phyloP scores from a whole-genome alignment of 2,797 vertebrate species.

The Pempheris klunzingeri region DNA sequence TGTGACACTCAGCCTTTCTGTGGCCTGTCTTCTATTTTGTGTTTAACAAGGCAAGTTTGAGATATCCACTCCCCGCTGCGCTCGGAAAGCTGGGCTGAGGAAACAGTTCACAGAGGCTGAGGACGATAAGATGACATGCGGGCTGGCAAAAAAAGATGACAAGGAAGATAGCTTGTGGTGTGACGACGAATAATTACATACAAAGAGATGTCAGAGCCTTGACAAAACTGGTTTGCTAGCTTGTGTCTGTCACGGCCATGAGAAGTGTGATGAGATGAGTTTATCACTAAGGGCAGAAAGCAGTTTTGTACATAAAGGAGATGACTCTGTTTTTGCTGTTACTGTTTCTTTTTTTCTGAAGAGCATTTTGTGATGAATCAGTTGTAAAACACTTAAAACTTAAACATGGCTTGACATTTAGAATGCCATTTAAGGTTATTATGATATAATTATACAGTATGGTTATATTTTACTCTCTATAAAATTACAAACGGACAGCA shows the following conservation, averaged over 20 bases:
- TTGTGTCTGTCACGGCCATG: slow-evolving; percentile 25
- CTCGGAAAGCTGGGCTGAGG: slow-evolving; percentile 35
- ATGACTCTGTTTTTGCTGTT: not conserved
- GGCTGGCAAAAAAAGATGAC: slow-evolving; percentile 53
- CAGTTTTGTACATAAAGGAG: slow-evolving; percentile 18
- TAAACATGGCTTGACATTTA: slow-evolving; percentile 21
- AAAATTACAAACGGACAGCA: slow-evolving; percentile 1
- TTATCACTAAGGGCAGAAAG: slow-evolving; percentile 45
- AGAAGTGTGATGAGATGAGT: slow-evolving; percentile 17
- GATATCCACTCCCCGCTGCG: slow-evolving; percentile 61
- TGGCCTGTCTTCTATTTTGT: slow-evolving; percentile 52
- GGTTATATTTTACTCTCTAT: not conserved
- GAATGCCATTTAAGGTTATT: slow-evolving; percentile 17
- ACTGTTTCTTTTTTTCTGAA: not conserved
- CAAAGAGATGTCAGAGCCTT: slow-evolving; percentile 53
- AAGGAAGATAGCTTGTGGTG: slow-evolving; percentile 48
- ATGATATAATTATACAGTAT: not conserved
- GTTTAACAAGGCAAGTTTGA: slow-evolving; percentile 71
- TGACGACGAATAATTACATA: slow-evolving; percentile 62
- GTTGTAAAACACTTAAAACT: slow-evolving; percentile 6
- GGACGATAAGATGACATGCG: slow-evolving; percentile 60
- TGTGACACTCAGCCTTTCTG: slow-evolving; percentile 48
- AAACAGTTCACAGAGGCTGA: slow-evolving; percentile 53
- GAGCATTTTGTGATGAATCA: slow-evolving; percentile 7
- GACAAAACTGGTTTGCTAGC: slow-evolving; percentile 34